Percentiles rank a stretch among this genome's conserved stretches.
phyloP scores from a whole-genome alignment of 2,797 vertebrate genomes.

The Sciurus carolinensis region DNA sequence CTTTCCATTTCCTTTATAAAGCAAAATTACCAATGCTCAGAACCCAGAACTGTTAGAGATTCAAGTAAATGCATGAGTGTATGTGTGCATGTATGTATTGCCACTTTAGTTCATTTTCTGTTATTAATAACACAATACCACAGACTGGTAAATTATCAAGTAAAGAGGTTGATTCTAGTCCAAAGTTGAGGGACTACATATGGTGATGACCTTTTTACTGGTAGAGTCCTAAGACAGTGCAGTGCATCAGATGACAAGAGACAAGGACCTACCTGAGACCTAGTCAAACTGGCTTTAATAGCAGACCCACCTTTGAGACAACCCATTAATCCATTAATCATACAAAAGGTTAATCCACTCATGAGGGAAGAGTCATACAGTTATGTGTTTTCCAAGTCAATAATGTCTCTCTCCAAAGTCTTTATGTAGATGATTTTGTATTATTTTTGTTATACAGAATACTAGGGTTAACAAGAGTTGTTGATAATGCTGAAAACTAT shows the following conservation, averaged over 20 bases:
- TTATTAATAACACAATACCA: neutral
- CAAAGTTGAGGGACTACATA: neutral
- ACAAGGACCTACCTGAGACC: neutral
- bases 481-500: neutral
- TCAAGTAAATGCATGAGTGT: neutral
- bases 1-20: neutral
- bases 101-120: neutral
- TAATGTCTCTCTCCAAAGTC: conserved; percentile 8
- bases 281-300: neutral
- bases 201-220: neutral
- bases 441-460: neutral
- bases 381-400: neutral
- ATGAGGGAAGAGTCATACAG: too few species aligned
- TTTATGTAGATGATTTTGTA: neutral
- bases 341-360: too few species aligned
- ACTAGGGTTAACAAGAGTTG: neutral
- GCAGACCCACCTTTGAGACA: neutral
- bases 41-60: neutral
- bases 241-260: too few species aligned
- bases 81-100: neutral
- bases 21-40: conserved; percentile 29
- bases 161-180: neutral
- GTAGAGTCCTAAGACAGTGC: neutral
- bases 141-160: neutral
- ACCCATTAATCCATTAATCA: neutral